These are phyloP conservation scores for Lepidochitona cinerea DNA, from an alignment of 2,888 invertebrate species.

Conservation along the genomic window DNA sequence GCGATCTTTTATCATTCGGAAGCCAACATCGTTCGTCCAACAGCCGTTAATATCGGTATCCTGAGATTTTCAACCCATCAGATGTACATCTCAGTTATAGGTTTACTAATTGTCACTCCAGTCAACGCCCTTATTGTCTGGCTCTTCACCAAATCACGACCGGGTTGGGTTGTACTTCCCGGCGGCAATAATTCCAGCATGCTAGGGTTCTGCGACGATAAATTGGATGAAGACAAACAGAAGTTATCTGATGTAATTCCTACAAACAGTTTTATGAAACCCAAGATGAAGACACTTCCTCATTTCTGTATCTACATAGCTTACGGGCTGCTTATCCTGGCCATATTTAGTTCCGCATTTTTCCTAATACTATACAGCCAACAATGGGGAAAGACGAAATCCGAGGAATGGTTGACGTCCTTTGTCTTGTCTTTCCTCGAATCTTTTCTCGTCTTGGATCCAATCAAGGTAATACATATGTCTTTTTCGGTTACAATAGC, in stretches of 20 bases:
- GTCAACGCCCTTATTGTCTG: constrained; percentile 37
- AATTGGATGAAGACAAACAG: background rate
- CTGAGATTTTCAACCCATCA: constrained; percentile 30
- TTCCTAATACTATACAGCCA: constrained; percentile 11
- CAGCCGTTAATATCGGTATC: constrained; percentile 29
- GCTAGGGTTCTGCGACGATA: background rate
- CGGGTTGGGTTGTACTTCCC: background rate
- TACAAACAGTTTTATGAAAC: background rate
- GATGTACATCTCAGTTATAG: constrained; percentile 44
- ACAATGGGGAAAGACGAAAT: background rate
- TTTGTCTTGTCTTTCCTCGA: constrained; percentile 45
- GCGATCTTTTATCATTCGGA: constrained; percentile 69
- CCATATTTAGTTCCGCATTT: constrained; percentile 30
- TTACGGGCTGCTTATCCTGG: constrained; percentile 36
- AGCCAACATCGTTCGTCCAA: constrained; percentile 19
- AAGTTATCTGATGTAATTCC: background rate
- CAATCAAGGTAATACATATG: constrained; percentile 59
- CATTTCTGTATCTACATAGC: constrained; percentile 40
- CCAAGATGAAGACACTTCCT: constrained; percentile 23
- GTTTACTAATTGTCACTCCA: constrained; percentile 43
- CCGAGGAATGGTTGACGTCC: background rate
- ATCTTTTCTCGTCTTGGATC: constrained; percentile 57
- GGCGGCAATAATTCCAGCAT: background rate
- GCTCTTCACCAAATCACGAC: constrained; percentile 36
- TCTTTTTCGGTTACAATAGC: no score